Base-by-base conservation (phyloP, 2,797 vertebrate species). In the Phrynocephalus guinanensis region DNA sequence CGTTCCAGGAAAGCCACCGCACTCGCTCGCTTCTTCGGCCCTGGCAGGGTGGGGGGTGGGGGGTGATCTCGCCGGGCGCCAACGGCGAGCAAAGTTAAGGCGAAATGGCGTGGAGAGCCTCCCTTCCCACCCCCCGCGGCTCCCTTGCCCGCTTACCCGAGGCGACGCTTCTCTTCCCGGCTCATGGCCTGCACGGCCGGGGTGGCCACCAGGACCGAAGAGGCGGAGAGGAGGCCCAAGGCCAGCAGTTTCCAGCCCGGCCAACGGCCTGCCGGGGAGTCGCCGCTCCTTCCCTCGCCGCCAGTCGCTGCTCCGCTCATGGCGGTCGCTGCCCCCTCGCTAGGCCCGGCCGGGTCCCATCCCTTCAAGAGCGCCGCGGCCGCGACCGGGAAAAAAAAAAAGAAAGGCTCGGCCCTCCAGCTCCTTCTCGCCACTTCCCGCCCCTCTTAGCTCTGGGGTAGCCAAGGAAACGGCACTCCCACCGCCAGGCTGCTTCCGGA, bases 131-230 rank as follows among this genome's bases (percentile, higher is more conserved):
- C n/a, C n/a, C n/a, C n/a, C n/a, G n/a, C n/a, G n/a, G 50, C 56
- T 81, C 48, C 6, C 72, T 38, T 16, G 28, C 5, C 20, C 26
- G 1, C 97, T 96, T 91, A 96, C 97, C 97, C 96, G 70, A 97
- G 93, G 92, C 88, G 95, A 38, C 96, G 97, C 78, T 96, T 97
- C 94, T 97, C 96, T 81, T 96, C 96, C 90, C 94, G 91, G 89
- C 94, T 95, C 96, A 97, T 96, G 84, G 97, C 95, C 79, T 92
- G 94, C 85, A 94, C 95, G 67, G 87, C 94, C 56, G 95, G 94
- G 48, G 93, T 89, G 77, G 96, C 92, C 86, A 94, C 91, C 84
- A 96, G 91, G 85, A 96, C 93, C 72, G 95, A 95, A 66, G 95
- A 92, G 86, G 96, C 92, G 79, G 96, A 95, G 92, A 95, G 96